Percentiles rank a stretch among this genome's conserved stretches.
phyloP scores from a whole-genome alignment of 2,888 invertebrate genomes.

The Synanthedon andrenaeformis region DNA sequence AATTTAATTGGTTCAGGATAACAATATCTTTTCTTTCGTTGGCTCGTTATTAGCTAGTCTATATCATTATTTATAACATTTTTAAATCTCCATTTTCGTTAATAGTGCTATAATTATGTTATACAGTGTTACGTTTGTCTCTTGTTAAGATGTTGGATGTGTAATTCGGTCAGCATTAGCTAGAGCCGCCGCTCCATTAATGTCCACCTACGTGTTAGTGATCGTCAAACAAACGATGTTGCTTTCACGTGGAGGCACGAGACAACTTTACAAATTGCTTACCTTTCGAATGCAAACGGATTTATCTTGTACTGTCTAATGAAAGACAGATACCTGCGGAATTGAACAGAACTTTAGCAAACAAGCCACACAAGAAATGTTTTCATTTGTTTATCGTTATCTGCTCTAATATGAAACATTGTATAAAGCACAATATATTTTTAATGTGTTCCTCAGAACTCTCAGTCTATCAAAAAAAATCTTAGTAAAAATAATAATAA shows the following conservation, averaged over 20 bases:
- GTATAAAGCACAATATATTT: too few species aligned
- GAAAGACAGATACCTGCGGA: conserved; percentile 30
- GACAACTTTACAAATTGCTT: conserved; percentile 45
- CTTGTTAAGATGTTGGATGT: background rate
- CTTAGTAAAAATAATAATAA: too few species aligned
- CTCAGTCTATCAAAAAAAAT: too few species aligned
- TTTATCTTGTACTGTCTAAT: conserved; percentile 39
- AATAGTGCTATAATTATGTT: too few species aligned
- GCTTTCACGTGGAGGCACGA: conserved; percentile 13
- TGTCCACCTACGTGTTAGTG: conserved; percentile 2
- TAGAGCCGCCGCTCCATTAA: background rate
- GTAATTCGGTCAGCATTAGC: conserved; percentile 8
- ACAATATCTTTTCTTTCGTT: too few species aligned
- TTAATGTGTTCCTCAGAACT: too few species aligned
- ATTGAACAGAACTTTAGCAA: conserved; percentile 8
- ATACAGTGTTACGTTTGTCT: too few species aligned
- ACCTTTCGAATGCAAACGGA: conserved; percentile 44
- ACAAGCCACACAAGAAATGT: background rate
- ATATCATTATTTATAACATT: too few species aligned
- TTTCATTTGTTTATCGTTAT: background rate
- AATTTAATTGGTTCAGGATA: too few species aligned
- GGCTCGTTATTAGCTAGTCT: too few species aligned
- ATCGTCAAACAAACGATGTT: conserved; percentile 26
- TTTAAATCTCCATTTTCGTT: too few species aligned
- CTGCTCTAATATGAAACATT: too few species aligned